phyloP scores from a whole-genome alignment of 2,113 vertebrate species.

The Rafetus swinhoei region DNA sequence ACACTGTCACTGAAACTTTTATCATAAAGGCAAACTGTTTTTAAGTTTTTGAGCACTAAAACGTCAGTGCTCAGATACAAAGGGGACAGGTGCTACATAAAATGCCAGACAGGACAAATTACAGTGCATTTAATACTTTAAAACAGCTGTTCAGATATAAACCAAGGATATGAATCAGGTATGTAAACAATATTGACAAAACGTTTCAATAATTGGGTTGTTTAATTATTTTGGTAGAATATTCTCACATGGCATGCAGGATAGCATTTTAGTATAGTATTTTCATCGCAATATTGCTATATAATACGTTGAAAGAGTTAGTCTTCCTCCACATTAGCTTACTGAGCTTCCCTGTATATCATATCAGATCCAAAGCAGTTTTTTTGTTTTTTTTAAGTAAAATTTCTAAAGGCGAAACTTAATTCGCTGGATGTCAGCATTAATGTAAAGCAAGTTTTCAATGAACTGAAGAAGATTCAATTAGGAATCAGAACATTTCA shows the following conservation, averaged over 20 bases:
- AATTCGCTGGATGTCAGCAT: background rate
- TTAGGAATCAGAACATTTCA: background rate
- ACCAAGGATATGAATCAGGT: background rate
- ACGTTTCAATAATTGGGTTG: background rate
- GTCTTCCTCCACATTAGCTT: background rate
- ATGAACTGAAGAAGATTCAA: background rate
- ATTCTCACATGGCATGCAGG: fast-evolving
- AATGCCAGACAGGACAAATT: background rate
- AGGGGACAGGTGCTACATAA: background rate
- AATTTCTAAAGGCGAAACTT: background rate
- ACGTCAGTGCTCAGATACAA: background rate
- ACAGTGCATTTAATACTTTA: background rate
- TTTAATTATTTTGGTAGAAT: background rate
- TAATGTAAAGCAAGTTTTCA: background rate
- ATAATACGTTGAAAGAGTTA: background rate
- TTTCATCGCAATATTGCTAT: fast-evolving
- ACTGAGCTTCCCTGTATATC: background rate
- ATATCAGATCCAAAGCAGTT: background rate
- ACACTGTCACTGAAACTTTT: background rate
- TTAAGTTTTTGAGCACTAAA: background rate
- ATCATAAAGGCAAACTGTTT: background rate
- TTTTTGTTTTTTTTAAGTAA: background rate
- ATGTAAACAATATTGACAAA: background rate
- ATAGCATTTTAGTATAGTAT: fast-evolving
- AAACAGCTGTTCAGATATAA: background rate